phyloP scores from a whole-genome alignment of 2,888 invertebrate species.

The Nomada ruficornis region DNA sequence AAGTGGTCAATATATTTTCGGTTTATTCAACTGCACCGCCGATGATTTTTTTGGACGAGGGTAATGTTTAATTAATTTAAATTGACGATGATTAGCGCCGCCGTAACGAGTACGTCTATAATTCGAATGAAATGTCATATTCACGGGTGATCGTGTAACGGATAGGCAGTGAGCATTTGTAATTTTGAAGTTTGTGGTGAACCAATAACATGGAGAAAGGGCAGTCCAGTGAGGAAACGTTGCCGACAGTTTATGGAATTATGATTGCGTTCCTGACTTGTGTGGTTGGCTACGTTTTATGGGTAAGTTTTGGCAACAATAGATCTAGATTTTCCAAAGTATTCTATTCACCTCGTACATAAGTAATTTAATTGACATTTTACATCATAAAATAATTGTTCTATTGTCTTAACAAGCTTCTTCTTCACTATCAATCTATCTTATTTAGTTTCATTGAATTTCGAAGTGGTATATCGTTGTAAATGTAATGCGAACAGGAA shows the following conservation, averaged over 20 bases:
- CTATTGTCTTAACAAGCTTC: too few relatives aligned
- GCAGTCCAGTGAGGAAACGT: constrained; percentile 75
- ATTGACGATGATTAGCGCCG: not conserved
- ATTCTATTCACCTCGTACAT: not conserved
- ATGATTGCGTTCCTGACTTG: constrained; percentile 82
- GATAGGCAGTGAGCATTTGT: not conserved
- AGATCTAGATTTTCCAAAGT: not conserved
- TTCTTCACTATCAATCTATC: too few relatives aligned
- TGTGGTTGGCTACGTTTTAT: constrained; percentile 80
- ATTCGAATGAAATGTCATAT: constrained; percentile 11
- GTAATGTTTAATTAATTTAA: not conserved
- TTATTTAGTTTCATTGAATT: too few relatives aligned
- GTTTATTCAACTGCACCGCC: too few relatives aligned
- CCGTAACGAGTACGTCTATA: not conserved
- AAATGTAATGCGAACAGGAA: too few relatives aligned
- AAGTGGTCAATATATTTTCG: too few relatives aligned
- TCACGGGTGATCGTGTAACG: not conserved
- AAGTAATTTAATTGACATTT: too few relatives aligned
- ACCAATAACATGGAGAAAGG: constrained; percentile 67
- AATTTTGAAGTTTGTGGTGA: constrained; percentile 22
- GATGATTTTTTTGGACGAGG: too few relatives aligned
- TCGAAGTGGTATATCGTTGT: too few relatives aligned
- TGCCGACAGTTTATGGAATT: constrained; percentile 81
- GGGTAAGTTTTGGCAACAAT: constrained; percentile 75
- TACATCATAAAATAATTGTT: too few relatives aligned